Percentiles rank a stretch among this genome's conserved stretches.
Conservation (phyloP, 1,140 invertebrate genomes). For the Drosophila obscura region DNA sequence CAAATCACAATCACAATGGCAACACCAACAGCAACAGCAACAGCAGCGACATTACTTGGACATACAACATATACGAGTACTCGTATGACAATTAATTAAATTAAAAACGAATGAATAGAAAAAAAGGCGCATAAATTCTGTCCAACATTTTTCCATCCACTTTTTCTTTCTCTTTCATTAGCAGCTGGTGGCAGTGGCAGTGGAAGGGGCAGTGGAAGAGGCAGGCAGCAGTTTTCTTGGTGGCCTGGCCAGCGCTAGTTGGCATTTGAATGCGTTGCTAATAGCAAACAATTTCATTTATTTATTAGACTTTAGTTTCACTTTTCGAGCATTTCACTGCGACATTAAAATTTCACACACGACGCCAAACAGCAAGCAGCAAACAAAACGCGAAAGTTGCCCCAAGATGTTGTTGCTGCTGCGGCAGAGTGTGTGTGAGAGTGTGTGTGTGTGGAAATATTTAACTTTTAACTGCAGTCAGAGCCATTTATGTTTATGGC, state of each 20-base stretch:
- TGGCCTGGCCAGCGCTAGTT: conserved; percentile 23
- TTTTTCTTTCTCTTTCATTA: conserved; percentile 20
- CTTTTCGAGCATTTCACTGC: conserved; percentile 78
- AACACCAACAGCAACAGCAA: conserved; percentile 16
- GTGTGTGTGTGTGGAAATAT: conserved; percentile 29
- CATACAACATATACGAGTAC: conserved; percentile 26
- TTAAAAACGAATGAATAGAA: conserved; percentile 31
- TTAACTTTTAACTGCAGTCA: conserved; percentile 42
- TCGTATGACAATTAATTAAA: conserved; percentile 73
- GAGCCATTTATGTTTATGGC: conserved; percentile 50
- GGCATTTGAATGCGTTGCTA: conserved; percentile 77
- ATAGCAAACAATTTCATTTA: conserved; percentile 81
- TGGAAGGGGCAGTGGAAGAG: no score
- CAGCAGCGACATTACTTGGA: conserved; percentile 28
- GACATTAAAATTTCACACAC: conserved; percentile 77
- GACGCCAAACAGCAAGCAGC: conserved; percentile 31
- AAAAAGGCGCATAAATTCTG: conserved; percentile 70
- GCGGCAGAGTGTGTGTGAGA: conserved; percentile 4
- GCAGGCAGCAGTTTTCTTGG: conserved; percentile 32
- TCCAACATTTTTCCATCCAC: conserved; percentile 42
- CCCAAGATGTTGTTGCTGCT: background rate
- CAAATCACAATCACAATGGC: conserved; percentile 14
- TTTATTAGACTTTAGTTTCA: conserved; percentile 79
- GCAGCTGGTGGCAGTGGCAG: no score
- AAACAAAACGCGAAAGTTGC: conserved; percentile 71